Evolutionary conservation across 2,888 invertebrate species (phyloP).

Genomic region (Tipula unca): DNA sequence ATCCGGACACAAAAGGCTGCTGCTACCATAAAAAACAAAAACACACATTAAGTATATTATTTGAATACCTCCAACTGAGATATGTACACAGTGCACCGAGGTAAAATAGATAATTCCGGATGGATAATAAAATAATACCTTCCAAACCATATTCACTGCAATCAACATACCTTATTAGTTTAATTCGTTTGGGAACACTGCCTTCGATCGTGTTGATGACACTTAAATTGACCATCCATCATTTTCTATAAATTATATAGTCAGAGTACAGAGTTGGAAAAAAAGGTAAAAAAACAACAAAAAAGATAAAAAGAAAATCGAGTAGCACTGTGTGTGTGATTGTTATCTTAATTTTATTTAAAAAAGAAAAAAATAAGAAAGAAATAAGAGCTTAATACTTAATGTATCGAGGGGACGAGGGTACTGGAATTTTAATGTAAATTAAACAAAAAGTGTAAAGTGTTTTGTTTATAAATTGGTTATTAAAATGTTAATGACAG

Average conservation of each 20-base stretch:
- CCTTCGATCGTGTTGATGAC: not conserved
- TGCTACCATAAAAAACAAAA: not conserved
- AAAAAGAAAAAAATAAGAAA: not conserved
- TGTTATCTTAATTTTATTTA: not conserved
- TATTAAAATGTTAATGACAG: not conserved
- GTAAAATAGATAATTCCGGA: not conserved
- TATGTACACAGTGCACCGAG: not conserved
- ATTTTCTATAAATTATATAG: not conserved
- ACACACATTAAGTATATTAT: no score
- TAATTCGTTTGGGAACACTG: not conserved
- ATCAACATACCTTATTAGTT: not conserved
- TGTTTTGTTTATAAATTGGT: constrained; percentile 8
- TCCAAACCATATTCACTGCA: no score
- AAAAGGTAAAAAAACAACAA: not conserved
- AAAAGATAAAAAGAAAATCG: not conserved
- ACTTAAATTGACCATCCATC: not conserved
- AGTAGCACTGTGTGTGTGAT: not conserved
- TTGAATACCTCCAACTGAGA: not conserved
- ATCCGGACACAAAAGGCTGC: not conserved
- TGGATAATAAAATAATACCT: not conserved
- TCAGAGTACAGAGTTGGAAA: not conserved
- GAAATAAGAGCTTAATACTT: not conserved
- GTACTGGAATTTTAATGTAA: not conserved
- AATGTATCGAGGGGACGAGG: not conserved
- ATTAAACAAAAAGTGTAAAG: not conserved